Evolutionary conservation across 2,888 invertebrate species (phyloP), one percentile per base, ranked within the genome.

Genomic region (Volucella bombylans): DNA sequence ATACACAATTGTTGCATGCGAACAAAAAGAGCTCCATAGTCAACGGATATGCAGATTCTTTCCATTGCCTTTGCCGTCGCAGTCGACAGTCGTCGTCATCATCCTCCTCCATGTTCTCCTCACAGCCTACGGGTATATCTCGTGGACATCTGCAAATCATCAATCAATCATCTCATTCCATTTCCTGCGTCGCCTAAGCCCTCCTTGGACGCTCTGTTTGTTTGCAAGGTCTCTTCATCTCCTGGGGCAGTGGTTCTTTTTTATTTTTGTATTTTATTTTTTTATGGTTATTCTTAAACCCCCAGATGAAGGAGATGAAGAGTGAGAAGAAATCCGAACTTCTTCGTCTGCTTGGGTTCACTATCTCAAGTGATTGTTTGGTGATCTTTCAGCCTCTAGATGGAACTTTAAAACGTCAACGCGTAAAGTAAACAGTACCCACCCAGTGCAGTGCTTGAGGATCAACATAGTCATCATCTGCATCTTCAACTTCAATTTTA

Each of bases 111-210:
- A 31, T 67, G 54, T 38, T 61, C 65, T 12, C 38, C 64, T 54
- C 62, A n/a, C 83, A 67, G 61, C 85, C 80, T 61, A 81, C 80
- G 57, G 62, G 64, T 80, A 65, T 76, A 80, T 67, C 71, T 76
- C 41, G 67, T 80, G 83, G 85, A 85, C 85, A 85, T 85, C 85
- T 85, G 85, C 85, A 85, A 85, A 85, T 85, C 85, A 85, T 85
- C 85, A 85, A 85, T 85, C 85, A 85, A 85, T 85, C 85, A 85
- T 85, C 31, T 31, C 81, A 62, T 80, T 79, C 74, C n/a, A 65
- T 59, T 50, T 47, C 57, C 64, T 47, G n/a, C 50, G 38, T 50
- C 61, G 43, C 62, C 57, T 31, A 31, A 18, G 55, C 45, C 12
- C 18, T 14, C 18, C 15, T 31, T 68, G 57, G 79, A 57, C 57